Evolutionary conservation across 2,888 invertebrate genomes (phyloP).

Genomic region (Apodemia mormo): DNA sequence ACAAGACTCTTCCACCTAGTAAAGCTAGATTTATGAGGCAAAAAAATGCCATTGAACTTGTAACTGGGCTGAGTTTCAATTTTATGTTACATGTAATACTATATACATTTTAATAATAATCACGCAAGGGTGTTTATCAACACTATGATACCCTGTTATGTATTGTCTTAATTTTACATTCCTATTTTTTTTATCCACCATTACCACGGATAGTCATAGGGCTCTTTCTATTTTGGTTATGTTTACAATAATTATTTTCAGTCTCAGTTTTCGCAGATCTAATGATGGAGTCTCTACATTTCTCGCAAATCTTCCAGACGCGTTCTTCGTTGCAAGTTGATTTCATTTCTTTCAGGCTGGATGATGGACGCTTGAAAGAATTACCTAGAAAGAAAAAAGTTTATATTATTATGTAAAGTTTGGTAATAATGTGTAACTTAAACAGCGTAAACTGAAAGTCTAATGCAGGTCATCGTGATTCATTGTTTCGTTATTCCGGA

Average conservation of each 20-base stretch:
- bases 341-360: conserved; percentile 21
- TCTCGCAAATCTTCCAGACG: conserved; percentile 21
- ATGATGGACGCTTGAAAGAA: conserved; percentile 19
- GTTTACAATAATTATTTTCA: conserved; percentile 9
- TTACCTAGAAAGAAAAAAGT: conserved; percentile 16
- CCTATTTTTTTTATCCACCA: background rate
- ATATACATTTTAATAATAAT: no score
- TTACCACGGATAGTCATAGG: background rate
- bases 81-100: no score
- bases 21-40: no score
- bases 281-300: conserved; percentile 2
- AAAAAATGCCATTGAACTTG: no score
- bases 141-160: no score
- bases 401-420: background rate
- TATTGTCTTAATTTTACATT: background rate
- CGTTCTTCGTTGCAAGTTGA: conserved; percentile 3
- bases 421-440: no score
- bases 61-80: no score
- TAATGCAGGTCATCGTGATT: no score
- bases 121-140: no score
- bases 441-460: no score
- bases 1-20: no score
- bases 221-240: background rate
- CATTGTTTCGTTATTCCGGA: no score
- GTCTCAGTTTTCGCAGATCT: background rate